Percentiles rank a stretch among this genome's conserved stretches.
phyloP scores from a whole-genome alignment of 2,888 invertebrate genomes.

The Herminia tarsipennalis region DNA sequence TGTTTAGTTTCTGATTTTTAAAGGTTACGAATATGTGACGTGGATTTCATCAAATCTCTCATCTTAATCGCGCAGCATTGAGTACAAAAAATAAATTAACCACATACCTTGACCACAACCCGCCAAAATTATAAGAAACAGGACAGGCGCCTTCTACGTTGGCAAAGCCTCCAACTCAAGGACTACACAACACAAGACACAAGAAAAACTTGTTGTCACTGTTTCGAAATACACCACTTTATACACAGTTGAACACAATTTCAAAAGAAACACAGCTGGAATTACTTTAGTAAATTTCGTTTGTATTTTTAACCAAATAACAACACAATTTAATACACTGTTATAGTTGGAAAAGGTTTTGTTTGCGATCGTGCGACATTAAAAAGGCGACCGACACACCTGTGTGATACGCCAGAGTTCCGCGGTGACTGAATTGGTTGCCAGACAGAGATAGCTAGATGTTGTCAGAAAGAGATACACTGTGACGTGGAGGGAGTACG shows the following conservation, averaged over 20 bases:
- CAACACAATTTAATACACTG: constrained; percentile 36
- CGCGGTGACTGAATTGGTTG: constrained; percentile 76
- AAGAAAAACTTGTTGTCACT: constrained; percentile 78
- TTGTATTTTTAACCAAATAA: constrained; percentile 12
- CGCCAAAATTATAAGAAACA: constrained; percentile 61
- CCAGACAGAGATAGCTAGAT: constrained; percentile 72
- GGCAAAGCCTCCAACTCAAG: constrained; percentile 80
- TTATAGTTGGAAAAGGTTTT: constrained; percentile 62
- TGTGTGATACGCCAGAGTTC: constrained; percentile 67
- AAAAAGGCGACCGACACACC: constrained; percentile 62
- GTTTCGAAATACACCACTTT: constrained; percentile 68
- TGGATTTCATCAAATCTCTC: no score
- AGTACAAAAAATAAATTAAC: no score
- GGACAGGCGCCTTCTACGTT: constrained; percentile 54
- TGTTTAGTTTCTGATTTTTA: no score
- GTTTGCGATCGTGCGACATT: constrained; percentile 64
- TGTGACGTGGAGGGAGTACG: constrained; percentile 75
- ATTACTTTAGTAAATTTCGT: constrained; percentile 19
- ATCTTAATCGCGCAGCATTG: no score
- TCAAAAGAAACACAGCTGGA: constrained; percentile 15
- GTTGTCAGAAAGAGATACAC: constrained; percentile 68
- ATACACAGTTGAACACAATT: constrained; percentile 41
- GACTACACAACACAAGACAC: constrained; percentile 72
- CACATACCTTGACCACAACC: constrained; percentile 69
- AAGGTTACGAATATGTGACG: no score